Percentiles rank a stretch among this genome's conserved stretches.
phyloP scores from a whole-genome alignment of 2,797 vertebrate species.

The Amniataba percoides region DNA sequence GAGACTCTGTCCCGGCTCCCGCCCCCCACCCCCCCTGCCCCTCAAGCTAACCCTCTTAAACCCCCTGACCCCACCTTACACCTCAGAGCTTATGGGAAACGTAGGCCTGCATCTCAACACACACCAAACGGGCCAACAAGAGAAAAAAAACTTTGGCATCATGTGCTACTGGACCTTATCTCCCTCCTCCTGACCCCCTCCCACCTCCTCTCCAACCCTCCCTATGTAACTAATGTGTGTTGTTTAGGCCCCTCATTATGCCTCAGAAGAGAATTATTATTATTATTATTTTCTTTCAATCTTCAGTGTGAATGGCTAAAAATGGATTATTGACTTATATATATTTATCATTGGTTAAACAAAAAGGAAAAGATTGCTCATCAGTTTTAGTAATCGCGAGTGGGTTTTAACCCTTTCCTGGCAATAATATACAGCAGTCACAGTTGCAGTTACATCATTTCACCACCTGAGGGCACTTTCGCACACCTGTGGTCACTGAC shows the following conservation, averaged over 20 bases:
- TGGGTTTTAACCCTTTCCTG: conserved; percentile 84
- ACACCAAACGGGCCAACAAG: conserved; percentile 64
- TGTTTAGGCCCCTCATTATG: conserved; percentile 73
- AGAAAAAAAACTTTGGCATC: conserved; percentile 68
- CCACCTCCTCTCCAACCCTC: conserved; percentile 32
- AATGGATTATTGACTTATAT: conserved; percentile 80
- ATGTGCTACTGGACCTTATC: conserved; percentile 74
- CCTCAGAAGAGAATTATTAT: conserved; percentile 70
- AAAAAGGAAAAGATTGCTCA: conserved; percentile 77
- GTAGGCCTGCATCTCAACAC: conserved; percentile 67
- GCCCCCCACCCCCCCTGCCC: too few species aligned
- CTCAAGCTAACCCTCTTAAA: too few species aligned
- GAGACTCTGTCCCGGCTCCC: conserved; percentile 62
- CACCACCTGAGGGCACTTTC: conserved; percentile 60
- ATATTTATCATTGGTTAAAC: conserved; percentile 84
- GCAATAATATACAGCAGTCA: conserved; percentile 30
- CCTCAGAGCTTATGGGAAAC: conserved; percentile 73
- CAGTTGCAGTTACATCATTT: conserved; percentile 36
- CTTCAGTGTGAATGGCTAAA: conserved; percentile 78
- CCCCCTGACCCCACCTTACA: conserved; percentile 6
- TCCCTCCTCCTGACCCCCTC: neutral
- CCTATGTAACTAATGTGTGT: conserved; percentile 77
- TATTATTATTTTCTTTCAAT: conserved; percentile 66
- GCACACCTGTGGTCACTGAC: neutral
- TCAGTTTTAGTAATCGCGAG: conserved; percentile 75